These are phyloP conservation scores for Microctonus aethiopoides DNA, from an alignment of 2,888 invertebrate genomes.

Conservation along the genomic window DNA sequence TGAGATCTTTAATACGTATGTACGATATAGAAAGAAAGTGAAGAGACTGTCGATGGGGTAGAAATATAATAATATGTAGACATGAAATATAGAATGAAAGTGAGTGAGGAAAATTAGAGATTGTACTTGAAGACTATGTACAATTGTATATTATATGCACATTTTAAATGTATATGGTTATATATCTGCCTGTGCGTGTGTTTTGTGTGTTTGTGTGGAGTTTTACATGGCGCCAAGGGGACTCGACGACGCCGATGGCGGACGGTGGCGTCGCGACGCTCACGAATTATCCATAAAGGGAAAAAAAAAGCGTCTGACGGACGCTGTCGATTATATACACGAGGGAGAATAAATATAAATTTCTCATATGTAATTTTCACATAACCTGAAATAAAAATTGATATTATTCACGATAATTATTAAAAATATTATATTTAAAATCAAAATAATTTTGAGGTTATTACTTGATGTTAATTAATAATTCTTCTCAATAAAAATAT, in stretches of 20 bases:
- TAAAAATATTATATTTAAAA: too few relatives aligned
- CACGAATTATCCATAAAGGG: neutral
- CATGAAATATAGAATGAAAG: neutral
- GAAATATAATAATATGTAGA: neutral
- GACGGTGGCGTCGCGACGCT: slow-evolving; percentile 10
- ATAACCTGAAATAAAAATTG: too few relatives aligned
- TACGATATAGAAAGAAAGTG: neutral
- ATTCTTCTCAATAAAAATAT: too few relatives aligned
- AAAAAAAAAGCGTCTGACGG: neutral
- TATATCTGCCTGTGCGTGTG: neutral
- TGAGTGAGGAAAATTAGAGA: neutral
- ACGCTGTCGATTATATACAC: neutral
- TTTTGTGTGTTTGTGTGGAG: neutral
- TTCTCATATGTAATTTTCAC: too few relatives aligned
- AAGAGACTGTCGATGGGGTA: neutral
- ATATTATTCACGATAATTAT: too few relatives aligned
- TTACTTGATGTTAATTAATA: too few relatives aligned
- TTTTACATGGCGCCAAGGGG: slow-evolving; percentile 38
- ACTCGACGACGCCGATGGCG: slow-evolving; percentile 16
- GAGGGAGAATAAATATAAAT: neutral
- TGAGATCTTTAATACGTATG: neutral
- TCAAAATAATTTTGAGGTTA: too few relatives aligned
- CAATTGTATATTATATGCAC: neutral
- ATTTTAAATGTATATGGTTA: neutral
- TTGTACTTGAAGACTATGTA: neutral